Evolutionary conservation across 2,888 invertebrate genomes (phyloP), one percentile per base, ranked within the genome.

Genomic region (Lypha dubia): DNA sequence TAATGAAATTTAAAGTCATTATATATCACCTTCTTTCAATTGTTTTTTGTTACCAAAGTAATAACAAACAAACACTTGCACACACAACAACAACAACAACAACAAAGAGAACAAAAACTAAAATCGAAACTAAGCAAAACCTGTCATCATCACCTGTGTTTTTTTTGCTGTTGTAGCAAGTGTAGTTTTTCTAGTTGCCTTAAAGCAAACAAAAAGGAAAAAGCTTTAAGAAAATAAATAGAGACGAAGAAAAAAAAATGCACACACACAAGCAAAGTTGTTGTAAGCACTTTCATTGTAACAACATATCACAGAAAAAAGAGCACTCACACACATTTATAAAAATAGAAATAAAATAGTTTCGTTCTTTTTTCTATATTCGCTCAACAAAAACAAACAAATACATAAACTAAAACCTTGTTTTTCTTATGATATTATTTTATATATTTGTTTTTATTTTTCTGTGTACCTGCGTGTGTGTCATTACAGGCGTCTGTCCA

Each of bases 401-500:
- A 73, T 71, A 81, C 65, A 70, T 85, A 85, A 82, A 84, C 77
- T 70, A 80, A 84, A 79, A 75, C 46, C 67, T 41, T 68, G 68
- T 51, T 77, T 75, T 63, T 51, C 20, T 11, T 41, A 63, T 70
- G 15, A 56, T 79, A 46, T 67, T 46, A 44, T 58, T 62, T 56
- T 79, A 83, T 75, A n/a, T n/a, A n/a, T 71, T 41, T 70, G 1
- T 63, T 28, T 17, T 46, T 77, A n/a, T n/a, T n/a, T n/a, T n/a
- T n/a, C 24, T 76, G 63, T 81, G 53, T 56, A 22, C 13, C 9
- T 71, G 24, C 79, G 32, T 49, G 15, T 49, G 68, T 87, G 1
- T 93, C 11, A 13, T 62, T 93, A 81, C 93, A 98, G 98, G 97
- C 93, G 96, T 98, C 76, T 99, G 99, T 93, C 99, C 99, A 70